Conservation (phyloP, 1,140 invertebrate genomes). For the Berghia stephanieae region DNA sequence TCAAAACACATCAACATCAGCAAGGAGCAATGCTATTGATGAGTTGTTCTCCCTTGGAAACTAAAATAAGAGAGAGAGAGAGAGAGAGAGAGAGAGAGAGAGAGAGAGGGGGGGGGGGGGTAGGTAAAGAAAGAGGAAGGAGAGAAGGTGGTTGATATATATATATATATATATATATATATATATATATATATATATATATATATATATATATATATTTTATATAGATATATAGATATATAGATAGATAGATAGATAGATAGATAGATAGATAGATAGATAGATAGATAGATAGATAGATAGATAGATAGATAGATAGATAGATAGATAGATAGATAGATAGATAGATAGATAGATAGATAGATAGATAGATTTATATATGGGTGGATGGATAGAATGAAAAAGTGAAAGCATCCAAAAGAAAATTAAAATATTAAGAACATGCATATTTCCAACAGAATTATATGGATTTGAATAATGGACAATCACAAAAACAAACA, state of each 20-base stretch:
- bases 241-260: slow-evolving; percentile 8
- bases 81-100: slow-evolving; percentile 13
- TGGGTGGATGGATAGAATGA: too few species aligned
- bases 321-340: background rate
- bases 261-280: slow-evolving; percentile 5
- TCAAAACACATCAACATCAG: background rate
- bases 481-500: too few species aligned
- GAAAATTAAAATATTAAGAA: too few species aligned
- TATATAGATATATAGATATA: too few species aligned
- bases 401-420: too few species aligned
- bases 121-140: background rate
- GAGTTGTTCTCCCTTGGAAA: background rate
- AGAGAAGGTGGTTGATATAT: too few species aligned
- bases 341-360: too few species aligned
- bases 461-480: too few species aligned
- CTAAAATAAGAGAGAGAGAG: background rate
- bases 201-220: background rate
- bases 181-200: background rate
- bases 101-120: slow-evolving; percentile 14
- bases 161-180: background rate
- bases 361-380: too few species aligned
- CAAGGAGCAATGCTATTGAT: background rate
- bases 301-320: slow-evolving; percentile 8
- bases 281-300: slow-evolving; percentile 8
- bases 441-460: too few species aligned